phyloP scores from a whole-genome alignment of 2,888 invertebrate genomes.

The Ethmia dodecea region DNA sequence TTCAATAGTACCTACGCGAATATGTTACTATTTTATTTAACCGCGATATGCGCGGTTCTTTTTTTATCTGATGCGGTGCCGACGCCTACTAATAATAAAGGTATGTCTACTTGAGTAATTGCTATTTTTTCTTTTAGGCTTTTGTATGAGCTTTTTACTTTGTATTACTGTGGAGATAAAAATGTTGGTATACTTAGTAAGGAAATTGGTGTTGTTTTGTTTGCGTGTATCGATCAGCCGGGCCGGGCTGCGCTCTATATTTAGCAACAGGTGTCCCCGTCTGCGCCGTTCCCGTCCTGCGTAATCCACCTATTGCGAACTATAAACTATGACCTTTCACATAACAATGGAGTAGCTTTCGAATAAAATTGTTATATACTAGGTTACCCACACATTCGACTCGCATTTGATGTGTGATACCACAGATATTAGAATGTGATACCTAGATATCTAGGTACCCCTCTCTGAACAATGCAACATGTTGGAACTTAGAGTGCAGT shows the following conservation, averaged over 20 bases:
- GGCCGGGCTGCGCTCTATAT: constrained; percentile 54
- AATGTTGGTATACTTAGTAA: too few species aligned
- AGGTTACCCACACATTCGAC: too few species aligned
- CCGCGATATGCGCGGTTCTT: constrained; percentile 67
- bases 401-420: too few species aligned
- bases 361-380: too few species aligned
- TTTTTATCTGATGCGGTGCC: constrained; percentile 51
- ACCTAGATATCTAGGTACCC: too few species aligned
- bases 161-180: constrained; percentile 5
- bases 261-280: constrained; percentile 69
- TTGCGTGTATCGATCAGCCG: constrained; percentile 49
- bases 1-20: too few species aligned
- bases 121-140: constrained; percentile 1
- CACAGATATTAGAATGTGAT: too few species aligned
- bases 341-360: constrained; percentile 20
- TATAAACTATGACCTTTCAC: constrained; percentile 40
- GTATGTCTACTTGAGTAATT: constrained; percentile 31
- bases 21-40: constrained; percentile 59
- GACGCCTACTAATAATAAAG: constrained; percentile 61
- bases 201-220: constrained; percentile 32
- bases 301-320: constrained; percentile 35
- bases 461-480: too few species aligned
- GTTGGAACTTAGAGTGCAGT: too few species aligned
- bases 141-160: constrained; percentile 9
- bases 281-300: constrained; percentile 43